Conservation (phyloP, 23 tunicate genomes). For the Corella eumyota region DNA sequence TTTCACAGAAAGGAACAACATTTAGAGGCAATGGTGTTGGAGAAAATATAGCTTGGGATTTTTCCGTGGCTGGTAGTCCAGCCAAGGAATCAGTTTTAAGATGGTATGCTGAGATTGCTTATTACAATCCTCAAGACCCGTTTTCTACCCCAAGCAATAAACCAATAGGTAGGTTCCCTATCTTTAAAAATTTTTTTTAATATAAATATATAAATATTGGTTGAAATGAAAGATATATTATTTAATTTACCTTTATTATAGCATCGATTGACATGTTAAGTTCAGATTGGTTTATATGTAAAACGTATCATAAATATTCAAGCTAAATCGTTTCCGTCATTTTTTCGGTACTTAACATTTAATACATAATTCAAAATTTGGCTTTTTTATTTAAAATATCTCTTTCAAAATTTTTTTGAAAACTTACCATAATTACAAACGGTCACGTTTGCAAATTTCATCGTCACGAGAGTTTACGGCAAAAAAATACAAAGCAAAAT, state of each 20-base stretch:
- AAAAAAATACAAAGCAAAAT: no score
- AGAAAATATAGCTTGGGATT: slow-evolving; percentile 99
- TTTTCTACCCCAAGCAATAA: slow-evolving; percentile 12
- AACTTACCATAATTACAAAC: no score
- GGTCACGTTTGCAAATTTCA: no score
- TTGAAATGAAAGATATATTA: neutral
- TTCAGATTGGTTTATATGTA: no score
- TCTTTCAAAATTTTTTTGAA: no score
- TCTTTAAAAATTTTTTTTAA: neutral
- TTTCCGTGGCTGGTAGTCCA: slow-evolving; percentile 67
- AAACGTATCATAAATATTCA: no score
- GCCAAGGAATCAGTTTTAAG: slow-evolving; percentile 63
- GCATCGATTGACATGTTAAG: neutral
- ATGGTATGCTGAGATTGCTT: slow-evolving; percentile 86
- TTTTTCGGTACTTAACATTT: no score
- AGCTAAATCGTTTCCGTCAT: no score
- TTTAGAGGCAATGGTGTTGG: slow-evolving; percentile 59
- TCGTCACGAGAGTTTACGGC: no score
- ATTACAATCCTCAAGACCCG: slow-evolving; percentile 60
- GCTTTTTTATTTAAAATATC: no score
- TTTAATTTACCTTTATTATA: neutral
- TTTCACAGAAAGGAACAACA: slow-evolving; percentile 45
- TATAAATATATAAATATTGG: neutral
- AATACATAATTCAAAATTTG: no score
- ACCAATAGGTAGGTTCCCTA: slow-evolving; percentile 53